Evolutionary conservation across 2,888 invertebrate genomes (phyloP), one percentile per base, ranked within the genome.

Genomic region (Drosophila mimetica): DNA sequence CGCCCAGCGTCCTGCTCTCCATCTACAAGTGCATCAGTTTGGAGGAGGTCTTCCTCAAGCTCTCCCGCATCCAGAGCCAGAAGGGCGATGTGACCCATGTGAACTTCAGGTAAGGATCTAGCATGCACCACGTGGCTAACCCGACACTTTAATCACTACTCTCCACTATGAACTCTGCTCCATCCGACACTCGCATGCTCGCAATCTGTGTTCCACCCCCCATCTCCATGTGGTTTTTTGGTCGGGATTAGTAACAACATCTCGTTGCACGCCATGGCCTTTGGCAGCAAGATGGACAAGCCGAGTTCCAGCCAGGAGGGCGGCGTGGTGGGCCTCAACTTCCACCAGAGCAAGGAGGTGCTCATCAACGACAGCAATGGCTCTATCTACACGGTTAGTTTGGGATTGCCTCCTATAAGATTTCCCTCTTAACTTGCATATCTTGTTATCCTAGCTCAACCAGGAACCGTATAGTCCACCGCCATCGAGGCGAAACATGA

Each of bases 41-140:
- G 6, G 98, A 98, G 91, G 97, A 97, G 82, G 98, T 98, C 2
- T 98, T 98, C 92, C 93, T 98, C 60, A 97, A 97, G 92, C 93
- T 98, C 16, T 96, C 96, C 28, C 93, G 97, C 85, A 95, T 95
- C 88, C 96, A 97, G 91, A 95, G 94, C 75, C 94, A 94, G 92
- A 92, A 93, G 37, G 93, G 92, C 91, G 91, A 91, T 47, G 80
- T 90, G 16, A 85, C 89, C 44, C 91, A 92, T 75, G 90, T 92
- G 53, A 92, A 92, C 73, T 92, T 92, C 84, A 92, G 91, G 92
- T 92, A 79, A 87, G 82, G 60, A 36, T 54, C 50, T 37, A 5
- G 48, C 77, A 79, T 69, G 71, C 52, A 57, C 50, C 67, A 65
- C 42, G 76, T 65, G 41, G 47, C 51, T 74, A 63, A 75, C 52